phyloP scores from a whole-genome alignment of 2,888 invertebrate species.

The Nomada ruficornis region DNA sequence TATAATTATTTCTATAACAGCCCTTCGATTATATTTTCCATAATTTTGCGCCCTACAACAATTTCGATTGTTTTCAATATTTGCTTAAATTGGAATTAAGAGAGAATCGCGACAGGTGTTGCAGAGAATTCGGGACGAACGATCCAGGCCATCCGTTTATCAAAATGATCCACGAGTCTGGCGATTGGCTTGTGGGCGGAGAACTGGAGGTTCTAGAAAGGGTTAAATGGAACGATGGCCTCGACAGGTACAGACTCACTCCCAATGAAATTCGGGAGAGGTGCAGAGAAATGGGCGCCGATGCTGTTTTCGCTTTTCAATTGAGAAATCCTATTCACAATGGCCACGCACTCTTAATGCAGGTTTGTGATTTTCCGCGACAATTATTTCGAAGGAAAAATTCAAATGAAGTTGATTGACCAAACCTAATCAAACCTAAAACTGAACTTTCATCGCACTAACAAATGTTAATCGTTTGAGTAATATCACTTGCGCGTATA shows the following conservation, averaged over 20 bases:
- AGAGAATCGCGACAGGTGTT: conserved; percentile 83
- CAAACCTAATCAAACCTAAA: background rate
- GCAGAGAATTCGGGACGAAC: conserved; percentile 96
- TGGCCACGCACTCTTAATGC: conserved; percentile 98
- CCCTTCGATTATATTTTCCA: too few species aligned
- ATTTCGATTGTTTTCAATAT: too few species aligned
- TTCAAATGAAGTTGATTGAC: background rate
- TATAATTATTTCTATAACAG: too few species aligned
- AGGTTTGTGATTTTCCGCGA: conserved; percentile 81
- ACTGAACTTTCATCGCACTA: too few species aligned
- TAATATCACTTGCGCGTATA: background rate
- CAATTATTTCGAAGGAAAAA: too few species aligned
- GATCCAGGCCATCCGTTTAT: conserved; percentile 95
- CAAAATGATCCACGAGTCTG: conserved; percentile 95
- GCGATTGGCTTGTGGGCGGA: conserved; percentile 98
- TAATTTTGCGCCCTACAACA: too few species aligned
- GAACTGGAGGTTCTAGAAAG: conserved; percentile 95
- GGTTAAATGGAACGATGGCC: conserved; percentile 96
- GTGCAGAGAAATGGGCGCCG: conserved; percentile 93
- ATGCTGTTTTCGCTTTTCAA: conserved; percentile 98
- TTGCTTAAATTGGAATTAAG: too few species aligned
- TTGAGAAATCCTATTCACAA: conserved; percentile 99
- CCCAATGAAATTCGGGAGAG: conserved; percentile 94
- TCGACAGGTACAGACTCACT: conserved; percentile 96
- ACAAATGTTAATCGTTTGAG: too few species aligned